Conservation (phyloP, 2,797 vertebrate species). For the Cheirogaleus major region DNA sequence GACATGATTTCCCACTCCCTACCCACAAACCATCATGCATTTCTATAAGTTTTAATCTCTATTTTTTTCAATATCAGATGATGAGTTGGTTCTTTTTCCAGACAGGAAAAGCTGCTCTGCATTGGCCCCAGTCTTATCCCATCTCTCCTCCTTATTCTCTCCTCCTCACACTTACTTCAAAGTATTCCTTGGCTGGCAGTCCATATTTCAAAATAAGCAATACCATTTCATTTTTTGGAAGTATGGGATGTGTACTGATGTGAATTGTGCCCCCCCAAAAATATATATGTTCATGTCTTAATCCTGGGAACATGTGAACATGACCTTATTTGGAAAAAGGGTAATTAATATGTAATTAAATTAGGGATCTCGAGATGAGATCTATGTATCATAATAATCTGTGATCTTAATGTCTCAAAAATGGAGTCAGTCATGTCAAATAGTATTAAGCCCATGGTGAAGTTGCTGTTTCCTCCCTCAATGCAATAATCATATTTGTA, state of each 20-base stretch:
- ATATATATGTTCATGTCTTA: background rate
- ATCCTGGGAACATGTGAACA: background rate
- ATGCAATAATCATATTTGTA: background rate
- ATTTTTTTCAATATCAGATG: background rate
- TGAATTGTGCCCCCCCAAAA: background rate
- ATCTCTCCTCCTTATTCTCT: background rate
- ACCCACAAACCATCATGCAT: background rate
- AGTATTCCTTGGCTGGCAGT: background rate
- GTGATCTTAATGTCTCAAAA: too few relatives aligned
- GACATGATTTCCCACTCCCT: background rate
- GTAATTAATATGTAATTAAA: background rate
- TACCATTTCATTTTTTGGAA: background rate
- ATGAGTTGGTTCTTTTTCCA: background rate
- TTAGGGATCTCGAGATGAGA: background rate
- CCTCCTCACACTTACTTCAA: background rate
- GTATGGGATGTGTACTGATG: rapidly evolving
- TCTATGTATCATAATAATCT: too few relatives aligned
- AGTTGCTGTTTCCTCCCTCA: background rate
- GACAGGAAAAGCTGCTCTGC: background rate
- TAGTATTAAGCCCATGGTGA: too few relatives aligned
- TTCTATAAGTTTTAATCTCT: background rate
- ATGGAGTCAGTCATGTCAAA: too few relatives aligned
- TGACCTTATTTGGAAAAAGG: background rate
- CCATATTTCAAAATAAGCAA: background rate
- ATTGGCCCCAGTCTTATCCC: background rate